Percentiles rank a stretch among this genome's conserved stretches.
Evolutionary conservation across 2,113 vertebrate species (phyloP).

Genomic region (Percopsis transmontana): DNA sequence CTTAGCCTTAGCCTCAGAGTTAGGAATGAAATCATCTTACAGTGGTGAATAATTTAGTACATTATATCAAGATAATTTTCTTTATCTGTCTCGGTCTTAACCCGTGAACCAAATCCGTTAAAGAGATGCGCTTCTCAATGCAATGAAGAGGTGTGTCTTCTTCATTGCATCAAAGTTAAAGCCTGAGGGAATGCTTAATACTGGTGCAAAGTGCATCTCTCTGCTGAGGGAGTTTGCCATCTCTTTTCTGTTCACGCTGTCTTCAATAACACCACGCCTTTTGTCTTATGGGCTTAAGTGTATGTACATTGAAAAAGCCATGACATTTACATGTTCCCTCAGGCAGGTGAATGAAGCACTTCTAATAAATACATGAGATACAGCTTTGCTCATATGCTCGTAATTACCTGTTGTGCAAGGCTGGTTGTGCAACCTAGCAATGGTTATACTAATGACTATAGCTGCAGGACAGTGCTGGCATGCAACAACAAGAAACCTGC

Average conservation of each 20-base stretch:
- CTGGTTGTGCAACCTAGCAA: constrained; percentile 46
- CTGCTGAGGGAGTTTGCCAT: constrained; percentile 21
- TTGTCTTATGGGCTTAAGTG: constrained; percentile 42
- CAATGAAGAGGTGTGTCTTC: too few species aligned
- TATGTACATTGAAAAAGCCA: constrained; percentile 26
- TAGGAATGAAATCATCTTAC: constrained; percentile 27
- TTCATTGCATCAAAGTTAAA: constrained; percentile 51
- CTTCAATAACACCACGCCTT: constrained; percentile 46
- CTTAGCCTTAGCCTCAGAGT: constrained; percentile 16
- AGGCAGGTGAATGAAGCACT: constrained; percentile 24
- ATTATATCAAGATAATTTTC: constrained; percentile 54
- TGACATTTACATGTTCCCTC: constrained; percentile 8
- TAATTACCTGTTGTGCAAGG: constrained; percentile 8
- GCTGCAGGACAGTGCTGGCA: constrained; percentile 32
- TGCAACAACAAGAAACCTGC: constrained; percentile 33
- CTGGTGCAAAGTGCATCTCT: constrained; percentile 44
- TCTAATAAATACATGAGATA: constrained; percentile 36
- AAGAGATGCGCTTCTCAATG: constrained; percentile 35
- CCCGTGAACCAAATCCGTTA: constrained; percentile 50
- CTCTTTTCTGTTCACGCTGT: constrained; percentile 37
- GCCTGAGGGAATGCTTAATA: constrained; percentile 41
- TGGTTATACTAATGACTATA: constrained; percentile 49
- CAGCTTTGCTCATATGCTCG: constrained; percentile 43
- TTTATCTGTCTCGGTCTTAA: constrained; percentile 55
- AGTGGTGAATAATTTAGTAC: constrained; percentile 62